phyloP scores from a whole-genome alignment of 2,888 invertebrate genomes.

The Phengaris arion region DNA sequence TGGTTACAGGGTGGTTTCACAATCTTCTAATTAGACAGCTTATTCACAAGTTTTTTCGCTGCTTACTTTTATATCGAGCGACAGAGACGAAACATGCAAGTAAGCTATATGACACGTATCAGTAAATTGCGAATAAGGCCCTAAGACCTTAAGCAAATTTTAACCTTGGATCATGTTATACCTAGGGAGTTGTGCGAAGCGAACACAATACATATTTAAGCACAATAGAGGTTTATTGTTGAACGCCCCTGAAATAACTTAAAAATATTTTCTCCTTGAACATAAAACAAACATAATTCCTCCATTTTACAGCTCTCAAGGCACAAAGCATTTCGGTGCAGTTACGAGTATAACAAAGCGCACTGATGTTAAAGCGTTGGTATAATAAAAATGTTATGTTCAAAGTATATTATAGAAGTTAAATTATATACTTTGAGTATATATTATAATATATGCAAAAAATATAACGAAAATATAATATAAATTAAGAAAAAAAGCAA shows the following conservation, averaged over 20 bases:
- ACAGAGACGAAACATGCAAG: too few species aligned
- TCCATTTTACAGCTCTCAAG: not conserved
- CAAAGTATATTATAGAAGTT: too few species aligned
- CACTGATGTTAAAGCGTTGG: not conserved
- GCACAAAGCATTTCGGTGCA: not conserved
- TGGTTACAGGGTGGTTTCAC: too few species aligned
- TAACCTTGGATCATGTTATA: not conserved
- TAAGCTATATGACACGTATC: too few species aligned
- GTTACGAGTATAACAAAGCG: not conserved
- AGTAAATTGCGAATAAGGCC: too few species aligned
- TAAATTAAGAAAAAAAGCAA: too few species aligned
- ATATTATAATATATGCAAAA: too few species aligned
- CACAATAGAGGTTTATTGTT: not conserved
- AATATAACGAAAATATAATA: too few species aligned
- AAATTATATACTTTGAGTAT: too few species aligned
- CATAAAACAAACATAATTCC: slow-evolving; percentile 7
- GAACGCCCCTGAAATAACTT: not conserved
- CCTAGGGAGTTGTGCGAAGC: not conserved
- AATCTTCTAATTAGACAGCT: too few species aligned
- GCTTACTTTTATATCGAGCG: too few species aligned
- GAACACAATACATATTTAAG: slow-evolving; percentile 1
- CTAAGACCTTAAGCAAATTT: not conserved
- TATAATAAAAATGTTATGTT: not conserved
- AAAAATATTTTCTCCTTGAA: not conserved
- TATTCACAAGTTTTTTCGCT: too few species aligned